Percentiles rank a stretch among this genome's conserved stretches.
These are phyloP conservation scores for Cydia pomonella DNA, from an alignment of 1,140 invertebrate genomes.

Conservation along the genomic window DNA sequence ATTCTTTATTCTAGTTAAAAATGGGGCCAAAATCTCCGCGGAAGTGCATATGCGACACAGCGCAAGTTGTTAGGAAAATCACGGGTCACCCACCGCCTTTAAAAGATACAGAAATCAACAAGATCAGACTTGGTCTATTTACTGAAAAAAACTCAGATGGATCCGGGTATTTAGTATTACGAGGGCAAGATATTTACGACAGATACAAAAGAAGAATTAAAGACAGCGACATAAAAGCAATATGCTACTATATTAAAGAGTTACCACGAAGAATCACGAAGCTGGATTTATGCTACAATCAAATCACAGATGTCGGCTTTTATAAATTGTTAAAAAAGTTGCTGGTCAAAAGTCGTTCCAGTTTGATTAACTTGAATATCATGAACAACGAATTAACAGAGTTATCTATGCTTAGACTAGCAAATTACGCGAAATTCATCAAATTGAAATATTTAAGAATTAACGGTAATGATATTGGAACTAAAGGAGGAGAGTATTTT, in stretches of 20 bases:
- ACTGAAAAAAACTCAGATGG: conserved; percentile 70
- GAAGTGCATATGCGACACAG: conserved; percentile 62
- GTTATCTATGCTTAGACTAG: conserved; percentile 63
- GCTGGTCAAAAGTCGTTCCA: conserved; percentile 62
- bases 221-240: conserved; percentile 74
- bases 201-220: conserved; percentile 65
- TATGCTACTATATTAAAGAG: conserved; percentile 73
- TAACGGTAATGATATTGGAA: conserved; percentile 81
- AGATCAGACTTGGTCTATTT: conserved; percentile 62
- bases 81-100: conserved; percentile 52
- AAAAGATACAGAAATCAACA: conserved; percentile 54
- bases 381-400: conserved; percentile 79
- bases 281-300: conserved; percentile 81
- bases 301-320: conserved; percentile 79
- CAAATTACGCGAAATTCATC: conserved; percentile 62
- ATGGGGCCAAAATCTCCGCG: conserved; percentile 28
- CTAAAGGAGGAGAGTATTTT: conserved; percentile 73
- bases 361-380: conserved; percentile 76
- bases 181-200: conserved; percentile 60
- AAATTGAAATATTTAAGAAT: conserved; percentile 77
- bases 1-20: not conserved
- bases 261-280: conserved; percentile 71
- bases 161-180: conserved; percentile 55
- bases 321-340: conserved; percentile 72
- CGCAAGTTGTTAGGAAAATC: conserved; percentile 51